Percentiles rank a stretch among this genome's conserved stretches.
phyloP scores from a whole-genome alignment of 2,797 vertebrate genomes.

The Darevskia nairensis region DNA sequence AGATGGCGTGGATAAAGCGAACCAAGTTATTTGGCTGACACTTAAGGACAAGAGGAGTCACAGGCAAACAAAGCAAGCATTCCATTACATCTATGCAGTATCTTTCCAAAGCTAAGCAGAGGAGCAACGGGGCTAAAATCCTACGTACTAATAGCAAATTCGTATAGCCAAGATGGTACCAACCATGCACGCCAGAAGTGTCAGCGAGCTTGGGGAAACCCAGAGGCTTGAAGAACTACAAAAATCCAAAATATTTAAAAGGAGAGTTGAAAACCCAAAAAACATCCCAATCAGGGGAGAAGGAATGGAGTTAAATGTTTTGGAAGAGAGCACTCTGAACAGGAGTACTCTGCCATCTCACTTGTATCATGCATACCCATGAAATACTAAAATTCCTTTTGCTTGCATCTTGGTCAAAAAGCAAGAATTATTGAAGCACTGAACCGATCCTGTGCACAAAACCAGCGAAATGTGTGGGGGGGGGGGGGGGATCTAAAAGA shows the following conservation, averaged over 20 bases:
- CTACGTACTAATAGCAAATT: not conserved
- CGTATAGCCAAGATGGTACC: not conserved
- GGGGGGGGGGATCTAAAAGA: no score
- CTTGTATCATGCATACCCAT: not conserved
- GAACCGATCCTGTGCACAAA: not conserved
- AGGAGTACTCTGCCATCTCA: no score
- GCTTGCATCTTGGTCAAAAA: not conserved
- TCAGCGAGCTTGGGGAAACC: not conserved
- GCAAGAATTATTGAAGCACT: not conserved
- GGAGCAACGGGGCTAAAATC: not conserved
- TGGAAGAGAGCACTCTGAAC: no score
- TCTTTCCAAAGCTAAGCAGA: constrained; percentile 45
- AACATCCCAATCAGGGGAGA: no score
- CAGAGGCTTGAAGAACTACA: not conserved
- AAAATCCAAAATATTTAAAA: no score
- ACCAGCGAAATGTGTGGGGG: not conserved
- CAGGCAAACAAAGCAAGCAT: constrained; percentile 22
- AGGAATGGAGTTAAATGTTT: no score
- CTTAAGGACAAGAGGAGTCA: constrained; percentile 16
- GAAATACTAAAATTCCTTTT: not conserved
- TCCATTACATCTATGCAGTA: not conserved
- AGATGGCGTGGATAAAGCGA: constrained; percentile 1
- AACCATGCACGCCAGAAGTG: not conserved
- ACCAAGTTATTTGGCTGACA: not conserved
- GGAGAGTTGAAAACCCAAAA: no score